A percentile compares a stretch with the other conserved stretches of the same genome.
phyloP scores from a whole-genome alignment of 2,113 vertebrate genomes.

The Macroglossus sobrinus region DNA sequence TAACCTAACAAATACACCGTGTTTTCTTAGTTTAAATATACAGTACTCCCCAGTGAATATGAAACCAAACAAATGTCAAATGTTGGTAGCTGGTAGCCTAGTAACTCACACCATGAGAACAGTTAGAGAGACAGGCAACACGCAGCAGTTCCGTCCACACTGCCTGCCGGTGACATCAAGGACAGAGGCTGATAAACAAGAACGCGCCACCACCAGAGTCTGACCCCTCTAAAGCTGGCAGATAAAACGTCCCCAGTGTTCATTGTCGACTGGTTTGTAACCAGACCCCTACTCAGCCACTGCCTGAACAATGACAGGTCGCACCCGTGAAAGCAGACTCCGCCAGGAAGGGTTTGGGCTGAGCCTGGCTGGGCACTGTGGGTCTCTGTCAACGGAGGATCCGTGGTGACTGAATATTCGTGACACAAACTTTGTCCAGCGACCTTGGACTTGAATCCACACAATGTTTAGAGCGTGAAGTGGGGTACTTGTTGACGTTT shows the following conservation, averaged over 20 bases:
- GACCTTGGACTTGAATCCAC: conserved; percentile 82
- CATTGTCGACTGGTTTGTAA: conserved; percentile 73
- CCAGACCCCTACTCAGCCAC: conserved; percentile 64
- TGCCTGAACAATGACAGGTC: conserved; percentile 77
- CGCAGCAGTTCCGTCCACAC: not conserved
- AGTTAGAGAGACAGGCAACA: not conserved
- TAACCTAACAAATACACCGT: not conserved
- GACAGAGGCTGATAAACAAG: not conserved
- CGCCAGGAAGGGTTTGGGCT: conserved; percentile 70
- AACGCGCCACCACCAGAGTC: not conserved
- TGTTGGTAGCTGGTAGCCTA: not conserved
- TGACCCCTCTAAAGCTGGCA: conserved; percentile 6
- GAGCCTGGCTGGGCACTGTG: conserved; percentile 73
- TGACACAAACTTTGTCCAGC: conserved; percentile 80
- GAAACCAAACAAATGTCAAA: conserved; percentile 11
- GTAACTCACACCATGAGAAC: conserved; percentile 11
- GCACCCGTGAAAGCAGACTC: conserved; percentile 73
- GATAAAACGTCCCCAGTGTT: conserved; percentile 14
- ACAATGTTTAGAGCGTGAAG: conserved; percentile 80
- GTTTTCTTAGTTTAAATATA: conserved; percentile 55
- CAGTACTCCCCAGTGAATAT: conserved; percentile 58
- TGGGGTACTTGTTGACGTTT: conserved; percentile 80
- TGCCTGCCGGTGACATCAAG: not conserved
- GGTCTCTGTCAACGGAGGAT: conserved; percentile 78
- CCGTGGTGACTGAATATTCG: conserved; percentile 78